phyloP scores from a whole-genome alignment of 2,797 vertebrate species.

The Amphiprion clarkii region DNA sequence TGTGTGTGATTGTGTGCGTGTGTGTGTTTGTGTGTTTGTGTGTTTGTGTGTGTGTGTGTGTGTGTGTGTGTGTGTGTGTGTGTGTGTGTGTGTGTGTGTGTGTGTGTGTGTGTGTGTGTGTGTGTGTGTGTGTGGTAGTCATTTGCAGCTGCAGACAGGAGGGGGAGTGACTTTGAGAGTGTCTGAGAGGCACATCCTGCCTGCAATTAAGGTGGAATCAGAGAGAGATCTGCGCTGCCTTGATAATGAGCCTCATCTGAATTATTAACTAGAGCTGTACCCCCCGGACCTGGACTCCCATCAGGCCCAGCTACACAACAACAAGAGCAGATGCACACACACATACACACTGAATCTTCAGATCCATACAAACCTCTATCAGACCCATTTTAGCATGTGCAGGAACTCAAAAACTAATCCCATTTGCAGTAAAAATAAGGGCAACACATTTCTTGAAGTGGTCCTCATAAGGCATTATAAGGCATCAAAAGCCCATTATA shows the following conservation, averaged over 20 bases:
- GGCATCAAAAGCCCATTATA: constrained; percentile 69
- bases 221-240: constrained; percentile 88
- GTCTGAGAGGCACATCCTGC: constrained; percentile 85
- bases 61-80: constrained; percentile 34
- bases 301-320: constrained; percentile 74
- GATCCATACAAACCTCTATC: constrained; percentile 68
- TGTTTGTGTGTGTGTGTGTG: constrained; percentile 39
- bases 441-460: constrained; percentile 68
- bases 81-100: constrained; percentile 29
- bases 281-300: constrained; percentile 84
- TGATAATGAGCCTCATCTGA: constrained; percentile 90
- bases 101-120: constrained; percentile 32
- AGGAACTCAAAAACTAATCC: constrained; percentile 67
- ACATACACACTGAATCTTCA: constrained; percentile 50
- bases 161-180: constrained; percentile 74
- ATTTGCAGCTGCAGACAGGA: constrained; percentile 69
- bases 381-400: constrained; percentile 59
- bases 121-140: constrained; percentile 49
- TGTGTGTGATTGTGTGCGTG: constrained; percentile 33
- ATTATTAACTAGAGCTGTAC: constrained; percentile 90
- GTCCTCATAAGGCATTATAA: constrained; percentile 62
- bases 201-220: constrained; percentile 90
- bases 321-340: constrained; percentile 47
- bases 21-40: constrained; percentile 31
- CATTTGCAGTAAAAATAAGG: constrained; percentile 69